Conservation (phyloP, 2,797 vertebrate genomes). For the Lates japonicus region DNA sequence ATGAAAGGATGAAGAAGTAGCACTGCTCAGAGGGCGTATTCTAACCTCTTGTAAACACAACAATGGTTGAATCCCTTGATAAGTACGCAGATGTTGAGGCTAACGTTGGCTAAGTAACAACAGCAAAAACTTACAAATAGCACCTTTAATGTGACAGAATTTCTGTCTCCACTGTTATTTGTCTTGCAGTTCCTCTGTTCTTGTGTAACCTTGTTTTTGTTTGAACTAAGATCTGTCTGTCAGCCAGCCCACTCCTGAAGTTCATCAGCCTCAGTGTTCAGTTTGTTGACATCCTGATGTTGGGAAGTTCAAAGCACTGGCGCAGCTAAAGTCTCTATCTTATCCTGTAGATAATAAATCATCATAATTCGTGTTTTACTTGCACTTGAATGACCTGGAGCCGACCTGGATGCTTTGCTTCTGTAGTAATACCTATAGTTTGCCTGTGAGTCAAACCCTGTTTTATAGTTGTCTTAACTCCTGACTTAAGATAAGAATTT, state of each 20-base stretch:
- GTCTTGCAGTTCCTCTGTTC: not conserved
- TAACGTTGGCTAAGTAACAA: no score
- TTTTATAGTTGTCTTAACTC: conserved; percentile 8
- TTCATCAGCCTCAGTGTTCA: not conserved
- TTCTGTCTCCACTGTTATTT: not conserved
- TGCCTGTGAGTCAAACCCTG: not conserved
- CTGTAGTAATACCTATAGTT: not conserved
- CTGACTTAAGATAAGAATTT: not conserved
- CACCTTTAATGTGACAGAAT: not conserved
- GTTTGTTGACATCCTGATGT: conserved; percentile 13
- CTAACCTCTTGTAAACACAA: no score
- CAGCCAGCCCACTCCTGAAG: not conserved
- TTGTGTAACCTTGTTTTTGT: not conserved
- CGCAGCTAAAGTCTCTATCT: not conserved
- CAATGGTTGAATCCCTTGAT: no score
- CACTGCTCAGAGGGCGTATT: no score
- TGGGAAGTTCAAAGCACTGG: conserved; percentile 1
- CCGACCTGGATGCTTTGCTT: not conserved
- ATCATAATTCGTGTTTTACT: not conserved
- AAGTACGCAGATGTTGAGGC: no score
- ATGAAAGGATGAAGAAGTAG: no score
- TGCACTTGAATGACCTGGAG: not conserved
- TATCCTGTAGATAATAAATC: not conserved
- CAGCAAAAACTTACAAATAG: no score
- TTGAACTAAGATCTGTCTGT: not conserved